These are phyloP conservation scores for Carcharodon carcharias DNA, from an alignment of 2,797 vertebrate genomes.

Conservation along the genomic window DNA sequence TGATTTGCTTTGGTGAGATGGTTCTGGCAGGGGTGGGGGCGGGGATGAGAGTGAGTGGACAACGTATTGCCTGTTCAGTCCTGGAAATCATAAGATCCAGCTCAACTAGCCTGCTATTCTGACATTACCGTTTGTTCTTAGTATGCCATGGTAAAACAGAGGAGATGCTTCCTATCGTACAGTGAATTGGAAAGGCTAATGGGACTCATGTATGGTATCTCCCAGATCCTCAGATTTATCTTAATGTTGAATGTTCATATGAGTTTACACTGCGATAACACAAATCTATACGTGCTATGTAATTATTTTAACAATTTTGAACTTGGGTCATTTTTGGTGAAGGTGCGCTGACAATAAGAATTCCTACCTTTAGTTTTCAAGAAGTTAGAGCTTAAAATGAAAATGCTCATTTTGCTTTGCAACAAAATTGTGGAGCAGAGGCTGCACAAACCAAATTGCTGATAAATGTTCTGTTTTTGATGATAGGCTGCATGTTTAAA, in stretches of 20 bases:
- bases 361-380: not conserved
- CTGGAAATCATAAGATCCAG: too few species aligned
- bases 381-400: not conserved
- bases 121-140: not conserved
- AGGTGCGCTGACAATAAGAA: not conserved
- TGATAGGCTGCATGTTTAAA: not conserved
- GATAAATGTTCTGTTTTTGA: not conserved
- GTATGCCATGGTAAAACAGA: not conserved
- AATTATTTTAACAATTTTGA: not conserved
- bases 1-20: too few species aligned
- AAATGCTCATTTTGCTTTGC: not conserved
- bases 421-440: not conserved
- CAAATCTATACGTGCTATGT: not conserved
- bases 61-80: too few species aligned
- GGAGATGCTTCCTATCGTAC: not conserved
- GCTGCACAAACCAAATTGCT: not conserved
- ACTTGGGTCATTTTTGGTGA: not conserved
- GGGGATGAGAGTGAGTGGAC: too few species aligned
- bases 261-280: not conserved
- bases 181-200: not conserved
- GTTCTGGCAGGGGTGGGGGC: too few species aligned
- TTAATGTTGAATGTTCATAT: not conserved
- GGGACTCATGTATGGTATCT: not conserved
- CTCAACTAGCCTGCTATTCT: not conserved
- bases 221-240: not conserved